Percentiles rank a stretch among this genome's conserved stretches.
phyloP scores from a whole-genome alignment of 2,113 vertebrate genomes.

The Pollachius pollachius region DNA sequence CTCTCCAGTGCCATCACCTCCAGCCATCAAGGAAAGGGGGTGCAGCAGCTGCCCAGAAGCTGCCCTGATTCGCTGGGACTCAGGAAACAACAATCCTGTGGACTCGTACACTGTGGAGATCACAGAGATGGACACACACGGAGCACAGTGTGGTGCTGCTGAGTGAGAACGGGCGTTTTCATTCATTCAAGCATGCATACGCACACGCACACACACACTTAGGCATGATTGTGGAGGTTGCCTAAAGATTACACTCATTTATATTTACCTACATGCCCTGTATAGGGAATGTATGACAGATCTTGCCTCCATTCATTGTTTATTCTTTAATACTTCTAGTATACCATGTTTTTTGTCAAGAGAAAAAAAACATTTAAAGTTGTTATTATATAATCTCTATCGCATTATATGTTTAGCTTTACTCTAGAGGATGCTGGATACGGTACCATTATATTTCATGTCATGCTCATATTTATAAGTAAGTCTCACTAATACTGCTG shows the following conservation, averaged over 20 bases:
- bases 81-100: conserved; percentile 86
- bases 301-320: background rate
- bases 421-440: background rate
- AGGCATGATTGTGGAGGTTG: background rate
- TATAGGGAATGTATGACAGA: background rate
- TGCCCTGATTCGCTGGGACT: conserved; percentile 88
- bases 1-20: conserved; percentile 83
- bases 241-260: too few species aligned
- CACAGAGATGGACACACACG: conserved; percentile 59
- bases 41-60: conserved; percentile 83
- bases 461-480: conserved; percentile 24
- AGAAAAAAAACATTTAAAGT: too few species aligned
- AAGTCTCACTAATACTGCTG: conserved; percentile 31
- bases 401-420: too few species aligned
- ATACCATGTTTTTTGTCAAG: conserved; percentile 1
- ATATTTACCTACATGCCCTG: too few species aligned
- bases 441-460: conserved; percentile 1
- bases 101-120: conserved; percentile 92
- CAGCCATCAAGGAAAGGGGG: conserved; percentile 68
- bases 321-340: background rate
- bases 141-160: conserved; percentile 27
- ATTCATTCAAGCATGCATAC: background rate
- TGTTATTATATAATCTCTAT: too few species aligned
- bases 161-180: conserved; percentile 55
- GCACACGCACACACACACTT: background rate